Evolutionary conservation across 2,888 invertebrate species (phyloP).

Genomic region (Candidula unifasciata): DNA sequence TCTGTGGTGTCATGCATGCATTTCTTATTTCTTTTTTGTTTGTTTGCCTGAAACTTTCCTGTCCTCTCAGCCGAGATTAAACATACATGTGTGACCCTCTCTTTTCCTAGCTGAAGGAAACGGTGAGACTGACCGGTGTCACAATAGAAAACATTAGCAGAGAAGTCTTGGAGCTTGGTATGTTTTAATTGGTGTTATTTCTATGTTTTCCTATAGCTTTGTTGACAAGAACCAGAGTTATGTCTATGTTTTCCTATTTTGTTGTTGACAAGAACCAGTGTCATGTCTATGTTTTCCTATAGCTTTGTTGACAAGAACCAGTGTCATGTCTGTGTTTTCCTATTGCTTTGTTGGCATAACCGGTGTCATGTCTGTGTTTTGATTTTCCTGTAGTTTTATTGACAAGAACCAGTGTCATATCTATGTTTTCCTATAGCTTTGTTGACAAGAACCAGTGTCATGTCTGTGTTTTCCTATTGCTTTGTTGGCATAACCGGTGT

Average conservation of each 20-base stretch:
- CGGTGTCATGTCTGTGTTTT: neutral
- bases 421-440: neutral
- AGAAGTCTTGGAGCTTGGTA: constrained; percentile 33
- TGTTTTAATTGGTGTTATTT: neutral
- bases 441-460: neutral
- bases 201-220: neutral
- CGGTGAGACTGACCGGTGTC: constrained; percentile 26
- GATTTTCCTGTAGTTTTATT: neutral
- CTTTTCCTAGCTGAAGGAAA: constrained; percentile 30
- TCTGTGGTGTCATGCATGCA: no score
- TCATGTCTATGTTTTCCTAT: neutral
- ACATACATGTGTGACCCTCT: neutral
- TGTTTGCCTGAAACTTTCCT: no score
- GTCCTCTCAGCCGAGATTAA: neutral
- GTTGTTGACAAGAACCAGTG: neutral
- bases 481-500: neutral
- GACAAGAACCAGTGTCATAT: neutral
- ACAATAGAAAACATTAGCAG: constrained; percentile 37
- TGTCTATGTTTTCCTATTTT: neutral
- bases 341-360: neutral
- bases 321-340: neutral
- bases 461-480: neutral
- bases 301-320: neutral
- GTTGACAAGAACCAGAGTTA: neutral
- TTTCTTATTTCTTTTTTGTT: no score